Evolutionary conservation across 2,113 vertebrate species (phyloP).

Genomic region (Nestor notabilis): DNA sequence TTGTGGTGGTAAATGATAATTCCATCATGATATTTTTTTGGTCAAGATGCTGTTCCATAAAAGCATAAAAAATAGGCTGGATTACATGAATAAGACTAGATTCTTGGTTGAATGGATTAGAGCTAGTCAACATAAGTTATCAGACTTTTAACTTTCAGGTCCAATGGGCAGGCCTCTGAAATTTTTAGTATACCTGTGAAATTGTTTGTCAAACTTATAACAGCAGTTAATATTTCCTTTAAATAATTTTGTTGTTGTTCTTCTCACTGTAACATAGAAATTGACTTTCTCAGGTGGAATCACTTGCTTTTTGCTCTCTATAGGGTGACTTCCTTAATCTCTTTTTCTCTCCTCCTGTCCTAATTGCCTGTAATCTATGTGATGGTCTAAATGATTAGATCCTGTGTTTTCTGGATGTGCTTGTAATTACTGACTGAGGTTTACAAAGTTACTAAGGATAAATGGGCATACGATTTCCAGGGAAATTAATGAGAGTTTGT

Average conservation of each 20-base stretch:
- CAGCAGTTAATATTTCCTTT: background rate
- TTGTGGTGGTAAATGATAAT: background rate
- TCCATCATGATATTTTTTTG: background rate
- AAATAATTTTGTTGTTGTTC: background rate
- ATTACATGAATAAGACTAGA: background rate
- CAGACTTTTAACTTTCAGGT: background rate
- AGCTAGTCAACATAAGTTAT: background rate
- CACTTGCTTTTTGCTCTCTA: background rate
- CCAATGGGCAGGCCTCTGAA: background rate
- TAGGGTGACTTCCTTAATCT: background rate
- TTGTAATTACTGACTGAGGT: background rate
- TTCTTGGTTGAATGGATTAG: background rate
- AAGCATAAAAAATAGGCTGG: background rate
- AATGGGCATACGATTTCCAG: background rate
- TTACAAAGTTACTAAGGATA: background rate
- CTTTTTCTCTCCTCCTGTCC: background rate
- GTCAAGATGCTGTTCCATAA: background rate
- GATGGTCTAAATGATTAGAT: background rate
- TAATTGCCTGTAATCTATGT: background rate
- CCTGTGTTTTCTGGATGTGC: background rate
- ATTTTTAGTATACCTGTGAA: background rate
- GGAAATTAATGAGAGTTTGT: background rate
- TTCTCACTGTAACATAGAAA: background rate
- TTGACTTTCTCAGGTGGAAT: background rate
- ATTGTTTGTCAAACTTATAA: background rate